Evolutionary conservation across 2,113 vertebrate species (phyloP).

Genomic region (Alaudala cheleensis): DNA sequence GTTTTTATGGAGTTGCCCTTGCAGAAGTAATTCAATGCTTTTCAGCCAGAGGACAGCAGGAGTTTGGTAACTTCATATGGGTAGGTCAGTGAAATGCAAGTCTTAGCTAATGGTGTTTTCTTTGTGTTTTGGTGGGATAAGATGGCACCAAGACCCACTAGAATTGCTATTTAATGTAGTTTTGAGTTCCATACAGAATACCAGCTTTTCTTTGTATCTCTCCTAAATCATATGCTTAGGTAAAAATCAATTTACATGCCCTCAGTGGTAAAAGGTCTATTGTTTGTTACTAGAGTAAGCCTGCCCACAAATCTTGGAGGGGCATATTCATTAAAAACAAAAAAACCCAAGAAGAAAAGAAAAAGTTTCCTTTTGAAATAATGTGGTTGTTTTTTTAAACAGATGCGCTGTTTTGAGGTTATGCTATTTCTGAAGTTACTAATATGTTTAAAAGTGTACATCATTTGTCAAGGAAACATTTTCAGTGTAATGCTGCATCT

Average conservation of each 20-base stretch:
- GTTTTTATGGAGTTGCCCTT: not conserved
- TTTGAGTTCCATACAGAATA: not conserved
- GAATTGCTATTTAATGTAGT: not conserved
- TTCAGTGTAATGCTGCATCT: not conserved
- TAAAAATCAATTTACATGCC: not conserved
- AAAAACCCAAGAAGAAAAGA: not conserved
- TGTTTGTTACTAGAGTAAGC: not conserved
- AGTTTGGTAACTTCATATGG: not conserved
- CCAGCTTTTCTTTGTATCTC: not conserved
- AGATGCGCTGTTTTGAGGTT: not conserved
- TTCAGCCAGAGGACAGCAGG: not conserved
- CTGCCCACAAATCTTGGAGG: not conserved
- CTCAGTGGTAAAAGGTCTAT: not conserved
- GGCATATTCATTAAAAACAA: not conserved
- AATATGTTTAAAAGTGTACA: not conserved
- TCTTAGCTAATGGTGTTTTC: not conserved
- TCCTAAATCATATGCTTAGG: not conserved
- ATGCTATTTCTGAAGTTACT: not conserved
- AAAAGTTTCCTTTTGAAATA: not conserved
- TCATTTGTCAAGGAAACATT: not conserved
- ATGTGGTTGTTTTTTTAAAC: not conserved
- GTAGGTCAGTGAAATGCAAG: not conserved
- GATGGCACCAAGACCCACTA: not conserved
- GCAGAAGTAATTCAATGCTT: not conserved
- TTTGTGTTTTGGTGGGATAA: rapidly evolving